Conservation (phyloP, 2,888 invertebrate genomes). For the Napeogenes sylphis region DNA sequence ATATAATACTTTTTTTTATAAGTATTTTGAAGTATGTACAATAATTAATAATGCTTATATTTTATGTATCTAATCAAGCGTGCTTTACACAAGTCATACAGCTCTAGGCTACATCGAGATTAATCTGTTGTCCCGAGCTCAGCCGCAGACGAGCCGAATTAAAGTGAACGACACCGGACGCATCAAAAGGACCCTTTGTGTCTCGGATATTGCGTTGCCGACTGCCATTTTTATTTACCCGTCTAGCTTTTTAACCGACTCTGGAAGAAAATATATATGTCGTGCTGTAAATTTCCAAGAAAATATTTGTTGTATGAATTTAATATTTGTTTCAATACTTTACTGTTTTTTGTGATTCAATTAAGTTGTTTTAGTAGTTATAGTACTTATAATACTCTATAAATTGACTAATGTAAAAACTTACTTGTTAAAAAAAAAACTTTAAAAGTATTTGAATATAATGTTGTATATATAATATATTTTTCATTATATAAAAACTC, state of each 20-base stretch:
- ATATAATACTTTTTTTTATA: background rate
- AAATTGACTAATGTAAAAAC: too few species aligned
- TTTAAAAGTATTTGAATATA: too few species aligned
- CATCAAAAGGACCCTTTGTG: conserved; percentile 34
- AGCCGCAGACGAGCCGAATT: conserved; percentile 33
- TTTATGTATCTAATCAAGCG: conserved; percentile 5
- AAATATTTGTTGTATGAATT: too few species aligned
- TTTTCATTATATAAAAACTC: background rate
- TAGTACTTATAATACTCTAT: too few species aligned
- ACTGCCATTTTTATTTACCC: conserved; percentile 14
- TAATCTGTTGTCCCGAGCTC: conserved; percentile 37
- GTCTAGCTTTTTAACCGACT: conserved; percentile 12
- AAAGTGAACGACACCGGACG: conserved; percentile 35
- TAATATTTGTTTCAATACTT: too few species aligned
- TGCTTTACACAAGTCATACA: conserved; percentile 13
- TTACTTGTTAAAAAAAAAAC: too few species aligned
- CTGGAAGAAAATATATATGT: conserved; percentile 7
- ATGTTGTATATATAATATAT: too few species aligned
- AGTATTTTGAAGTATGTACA: background rate
- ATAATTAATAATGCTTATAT: background rate
- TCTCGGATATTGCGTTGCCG: conserved; percentile 23
- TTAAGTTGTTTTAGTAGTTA: too few species aligned
- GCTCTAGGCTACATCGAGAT: conserved; percentile 47
- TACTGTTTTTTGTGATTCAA: too few species aligned
- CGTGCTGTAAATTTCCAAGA: too few species aligned